Evolutionary conservation across 2,113 vertebrate genomes (phyloP), one percentile per base, ranked within the genome.

Genomic region (Turnix velox): DNA sequence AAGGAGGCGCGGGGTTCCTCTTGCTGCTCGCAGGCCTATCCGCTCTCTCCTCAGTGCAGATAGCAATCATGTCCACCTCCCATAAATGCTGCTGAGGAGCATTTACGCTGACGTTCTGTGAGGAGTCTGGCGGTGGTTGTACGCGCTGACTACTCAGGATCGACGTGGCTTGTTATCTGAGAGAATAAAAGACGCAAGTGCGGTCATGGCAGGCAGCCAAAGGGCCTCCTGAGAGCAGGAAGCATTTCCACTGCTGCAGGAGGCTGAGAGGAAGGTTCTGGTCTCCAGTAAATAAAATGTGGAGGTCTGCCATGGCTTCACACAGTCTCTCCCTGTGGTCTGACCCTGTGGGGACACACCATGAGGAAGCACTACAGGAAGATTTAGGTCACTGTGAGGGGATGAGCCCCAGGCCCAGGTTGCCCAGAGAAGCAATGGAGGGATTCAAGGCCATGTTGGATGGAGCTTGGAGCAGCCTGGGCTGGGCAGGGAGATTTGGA

Each of bases 321-420:
- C 14, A 0, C 0, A 12, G 20, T 35, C 45, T 23, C 27, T 1
- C 19, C 12, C 40, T 4, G 1, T 59, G 4, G 1, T 0, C 1
- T 4, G 8, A 68, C 57, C 54, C 54, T 1, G 13, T 4, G 15
- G 48, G 45, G 43, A 14, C 7, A 58, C 4, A 6, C 27, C 76
- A 0, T 2, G 27, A 24, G 58, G n/a, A n/a, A n/a, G n/a, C n/a
- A n/a, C n/a, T n/a, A n/a, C n/a, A n/a, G n/a, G n/a, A n/a, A n/a
- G n/a, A n/a, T n/a, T n/a, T n/a, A n/a, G n/a, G n/a, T n/a, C 4
- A 6, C 27, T 71, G 0, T 2, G 27, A 24, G 58, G 31, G 1
- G 31, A 28, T 52, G 54, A 55, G 54, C 19, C 4, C 31, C 30
- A 31, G 52, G 19, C 31, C 52, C 31, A n/a, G 19, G 52, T n/a